Evolutionary conservation across 53 echinoderm and acorn worm species (phyloP).

Genomic region (Echinometra lucunter): DNA sequence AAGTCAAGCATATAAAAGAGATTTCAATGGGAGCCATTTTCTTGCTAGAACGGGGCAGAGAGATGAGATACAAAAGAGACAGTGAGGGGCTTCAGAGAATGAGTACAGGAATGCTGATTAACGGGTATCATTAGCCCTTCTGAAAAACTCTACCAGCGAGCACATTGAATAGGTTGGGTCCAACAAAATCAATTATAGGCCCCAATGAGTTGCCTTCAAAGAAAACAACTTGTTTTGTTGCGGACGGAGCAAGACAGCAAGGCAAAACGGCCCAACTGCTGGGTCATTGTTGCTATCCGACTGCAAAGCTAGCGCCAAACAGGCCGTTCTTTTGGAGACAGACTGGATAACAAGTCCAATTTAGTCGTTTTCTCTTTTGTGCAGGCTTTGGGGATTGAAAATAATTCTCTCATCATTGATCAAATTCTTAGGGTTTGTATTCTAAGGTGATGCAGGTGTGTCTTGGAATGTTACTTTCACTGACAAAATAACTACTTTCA

Average conservation of each 20-base stretch:
- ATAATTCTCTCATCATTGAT: slow-evolving; percentile 35
- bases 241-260: not conserved
- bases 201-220: slow-evolving; percentile 54
- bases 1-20: slow-evolving; percentile 65
- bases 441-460: not conserved
- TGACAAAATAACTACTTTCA: not conserved
- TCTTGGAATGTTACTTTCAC: slow-evolving; percentile 10
- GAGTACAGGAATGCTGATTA: slow-evolving; percentile 53
- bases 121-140: slow-evolving; percentile 56
- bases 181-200: slow-evolving; percentile 72
- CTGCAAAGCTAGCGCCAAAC: slow-evolving; percentile 2
- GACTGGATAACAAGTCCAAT: slow-evolving; percentile 56
- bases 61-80: slow-evolving; percentile 30
- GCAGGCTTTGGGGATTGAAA: not conserved
- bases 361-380: slow-evolving; percentile 35
- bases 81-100: not conserved
- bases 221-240: slow-evolving; percentile 64
- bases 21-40: slow-evolving; percentile 31
- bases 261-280: slow-evolving; percentile 5
- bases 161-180: slow-evolving; percentile 18
- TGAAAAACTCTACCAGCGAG: not conserved
- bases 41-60: not conserved
- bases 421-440: not conserved
- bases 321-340: not conserved
- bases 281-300: slow-evolving; percentile 22